phyloP scores from a whole-genome alignment of 2,888 invertebrate species.

The Ichneumon xanthorius region DNA sequence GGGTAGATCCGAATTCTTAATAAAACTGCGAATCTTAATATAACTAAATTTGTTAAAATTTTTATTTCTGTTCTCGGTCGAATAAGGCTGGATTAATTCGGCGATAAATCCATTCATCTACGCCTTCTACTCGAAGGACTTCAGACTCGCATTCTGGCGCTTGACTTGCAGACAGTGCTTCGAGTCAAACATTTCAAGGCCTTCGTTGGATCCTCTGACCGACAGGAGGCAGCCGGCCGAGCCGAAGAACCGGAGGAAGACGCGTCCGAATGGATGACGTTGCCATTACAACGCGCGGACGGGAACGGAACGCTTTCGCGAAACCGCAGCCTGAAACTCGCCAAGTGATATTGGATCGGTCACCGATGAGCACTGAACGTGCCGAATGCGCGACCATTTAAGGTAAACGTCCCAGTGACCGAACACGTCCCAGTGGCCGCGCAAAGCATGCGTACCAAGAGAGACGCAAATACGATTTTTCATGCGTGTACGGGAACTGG shows the following conservation, averaged over 20 bases:
- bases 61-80: not conserved
- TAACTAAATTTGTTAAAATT: not conserved
- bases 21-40: no score
- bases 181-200: slow-evolving; percentile 77
- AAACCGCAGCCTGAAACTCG: slow-evolving; percentile 48
- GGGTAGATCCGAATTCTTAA: no score
- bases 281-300: slow-evolving; percentile 20
- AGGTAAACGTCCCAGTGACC: no score
- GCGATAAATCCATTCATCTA: slow-evolving; percentile 97
- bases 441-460: no score
- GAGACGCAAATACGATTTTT: no score
- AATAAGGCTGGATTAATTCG: slow-evolving; percentile 92
- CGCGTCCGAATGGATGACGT: slow-evolving; percentile 51
- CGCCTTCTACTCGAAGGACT: slow-evolving; percentile 95
- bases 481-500: no score
- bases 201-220: slow-evolving; percentile 35
- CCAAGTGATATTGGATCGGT: slow-evolving; percentile 40
- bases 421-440: no score
- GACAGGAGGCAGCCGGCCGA: slow-evolving; percentile 50
- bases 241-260: slow-evolving; percentile 47
- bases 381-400: not conserved
- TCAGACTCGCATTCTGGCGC: slow-evolving; percentile 94
- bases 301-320: slow-evolving; percentile 38
- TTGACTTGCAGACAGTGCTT: slow-evolving; percentile 90
- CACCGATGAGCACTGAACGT: not conserved